These are phyloP conservation scores for Ethmia dodecea DNA, from an alignment of 2,888 invertebrate genomes.

Conservation along the genomic window DNA sequence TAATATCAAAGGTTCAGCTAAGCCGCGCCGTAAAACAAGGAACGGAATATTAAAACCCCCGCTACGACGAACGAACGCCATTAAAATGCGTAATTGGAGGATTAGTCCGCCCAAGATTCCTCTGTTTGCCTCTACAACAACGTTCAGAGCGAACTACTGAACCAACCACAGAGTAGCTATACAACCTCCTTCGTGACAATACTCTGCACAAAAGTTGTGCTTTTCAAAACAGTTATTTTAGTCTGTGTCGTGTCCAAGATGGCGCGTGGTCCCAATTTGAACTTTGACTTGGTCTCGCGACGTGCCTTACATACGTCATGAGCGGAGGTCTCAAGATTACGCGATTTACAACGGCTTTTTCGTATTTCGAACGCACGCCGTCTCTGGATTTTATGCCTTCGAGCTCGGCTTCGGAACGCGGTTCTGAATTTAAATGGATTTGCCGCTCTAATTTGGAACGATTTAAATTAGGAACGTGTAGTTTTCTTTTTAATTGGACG, in stretches of 20 bases:
- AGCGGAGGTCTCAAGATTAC: slow-evolving; percentile 72
- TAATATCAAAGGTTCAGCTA: slow-evolving; percentile 42
- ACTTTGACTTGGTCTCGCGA: slow-evolving; percentile 46
- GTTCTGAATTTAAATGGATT: slow-evolving; percentile 62
- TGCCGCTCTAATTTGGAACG: slow-evolving; percentile 29
- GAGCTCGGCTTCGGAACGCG: slow-evolving; percentile 37
- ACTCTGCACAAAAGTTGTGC: slow-evolving; percentile 1
- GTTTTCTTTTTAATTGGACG: slow-evolving; percentile 34
- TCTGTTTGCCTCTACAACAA: slow-evolving; percentile 46
- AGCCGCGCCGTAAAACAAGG: slow-evolving; percentile 67
- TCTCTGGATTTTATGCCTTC: slow-evolving; percentile 58
- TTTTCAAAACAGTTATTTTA: slow-evolving; percentile 13
- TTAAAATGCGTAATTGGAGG: slow-evolving; percentile 77
- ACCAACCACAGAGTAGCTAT: slow-evolving; percentile 28
- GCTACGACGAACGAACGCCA: slow-evolving; percentile 57
- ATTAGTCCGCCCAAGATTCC: slow-evolving; percentile 74
- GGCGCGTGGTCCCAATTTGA: slow-evolving; percentile 52
- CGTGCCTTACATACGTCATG: slow-evolving; percentile 73
- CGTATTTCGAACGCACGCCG: slow-evolving; percentile 57
- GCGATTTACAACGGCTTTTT: slow-evolving; percentile 71
- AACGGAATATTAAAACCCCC: slow-evolving; percentile 71
- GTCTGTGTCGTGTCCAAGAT: slow-evolving; percentile 44
- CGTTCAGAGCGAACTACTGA: slow-evolving; percentile 33
- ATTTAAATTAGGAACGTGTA: slow-evolving; percentile 49
- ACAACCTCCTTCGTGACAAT: background rate